phyloP scores from a whole-genome alignment of 2,113 vertebrate genomes.

The Holacanthus passer region DNA sequence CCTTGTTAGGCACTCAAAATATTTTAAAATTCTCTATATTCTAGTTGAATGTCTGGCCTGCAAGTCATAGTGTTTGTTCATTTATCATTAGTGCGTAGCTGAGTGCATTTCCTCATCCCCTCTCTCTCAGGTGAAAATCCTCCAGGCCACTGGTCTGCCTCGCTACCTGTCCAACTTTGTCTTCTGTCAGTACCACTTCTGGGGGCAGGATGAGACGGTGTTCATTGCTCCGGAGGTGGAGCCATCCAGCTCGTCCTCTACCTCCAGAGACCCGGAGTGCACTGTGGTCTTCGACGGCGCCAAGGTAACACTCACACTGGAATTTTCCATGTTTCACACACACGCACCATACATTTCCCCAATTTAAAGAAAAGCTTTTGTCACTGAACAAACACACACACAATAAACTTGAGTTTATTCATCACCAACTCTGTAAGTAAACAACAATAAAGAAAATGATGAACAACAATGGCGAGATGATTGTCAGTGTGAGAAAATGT shows the following conservation, averaged over 20 bases:
- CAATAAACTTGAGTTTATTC: neutral
- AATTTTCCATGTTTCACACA: neutral
- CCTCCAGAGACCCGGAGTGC: slow-evolving; percentile 90
- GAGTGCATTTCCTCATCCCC: neutral
- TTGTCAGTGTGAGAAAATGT: neutral
- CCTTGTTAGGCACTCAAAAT: neutral
- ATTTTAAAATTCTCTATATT: neutral
- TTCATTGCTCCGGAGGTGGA: slow-evolving; percentile 90
- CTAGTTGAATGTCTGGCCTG: neutral
- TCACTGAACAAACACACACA: neutral
- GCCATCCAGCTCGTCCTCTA: slow-evolving; percentile 82
- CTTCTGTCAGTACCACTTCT: slow-evolving; percentile 95
- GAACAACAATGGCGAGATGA: too few species aligned
- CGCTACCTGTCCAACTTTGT: slow-evolving; percentile 95
- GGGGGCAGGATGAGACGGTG: slow-evolving; percentile 90
- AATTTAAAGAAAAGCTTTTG: too few species aligned
- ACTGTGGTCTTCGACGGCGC: slow-evolving; percentile 95
- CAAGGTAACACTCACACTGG: slow-evolving; percentile 77
- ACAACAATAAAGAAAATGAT: too few species aligned
- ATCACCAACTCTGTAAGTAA: neutral
- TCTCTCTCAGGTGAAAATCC: slow-evolving; percentile 90
- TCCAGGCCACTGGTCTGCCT: slow-evolving; percentile 94
- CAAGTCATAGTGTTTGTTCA: neutral
- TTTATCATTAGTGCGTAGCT: too few species aligned
- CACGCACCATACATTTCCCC: too few species aligned